phyloP scores from a whole-genome alignment of 2,888 invertebrate genomes.

The Oxystoma pomonae region DNA sequence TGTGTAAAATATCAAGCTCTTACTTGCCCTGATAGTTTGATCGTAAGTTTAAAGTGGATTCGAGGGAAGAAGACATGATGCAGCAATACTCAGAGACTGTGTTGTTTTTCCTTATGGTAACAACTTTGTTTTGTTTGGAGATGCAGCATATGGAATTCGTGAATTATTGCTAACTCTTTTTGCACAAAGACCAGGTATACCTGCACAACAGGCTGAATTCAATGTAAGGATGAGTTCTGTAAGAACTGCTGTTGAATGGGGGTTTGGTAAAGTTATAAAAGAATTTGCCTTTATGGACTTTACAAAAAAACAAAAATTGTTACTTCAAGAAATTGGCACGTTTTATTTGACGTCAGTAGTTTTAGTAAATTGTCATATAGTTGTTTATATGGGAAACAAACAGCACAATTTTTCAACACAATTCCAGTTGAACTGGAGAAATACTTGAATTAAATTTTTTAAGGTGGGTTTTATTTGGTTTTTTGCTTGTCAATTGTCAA shows the following conservation, averaged over 20 bases:
- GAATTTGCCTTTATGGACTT: conserved; percentile 19
- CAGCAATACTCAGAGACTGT: conserved; percentile 23
- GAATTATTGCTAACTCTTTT: conserved; percentile 20
- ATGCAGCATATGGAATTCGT: conserved; percentile 22
- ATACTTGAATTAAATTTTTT: not conserved
- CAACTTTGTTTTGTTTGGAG: conserved; percentile 24
- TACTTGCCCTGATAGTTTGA: conserved; percentile 28
- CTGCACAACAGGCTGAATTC: conserved; percentile 12
- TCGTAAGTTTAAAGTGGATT: conserved; percentile 20
- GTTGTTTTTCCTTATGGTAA: conserved; percentile 14
- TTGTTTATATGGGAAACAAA: conserved; percentile 15
- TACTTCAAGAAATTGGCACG: conserved; percentile 13
- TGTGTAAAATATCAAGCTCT: conserved; percentile 28
- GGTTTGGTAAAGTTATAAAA: conserved; percentile 21
- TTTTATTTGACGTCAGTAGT: not conserved
- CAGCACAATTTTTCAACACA: conserved; percentile 10
- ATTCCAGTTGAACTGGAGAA: not conserved
- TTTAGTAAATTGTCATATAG: too few species aligned
- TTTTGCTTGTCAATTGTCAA: too few species aligned
- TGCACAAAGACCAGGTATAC: conserved; percentile 5
- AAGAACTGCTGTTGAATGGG: conserved; percentile 24
- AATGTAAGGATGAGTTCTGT: conserved; percentile 21
- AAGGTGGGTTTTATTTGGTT: too few species aligned
- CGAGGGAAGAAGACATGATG: conserved; percentile 26
- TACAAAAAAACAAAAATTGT: not conserved